Evolutionary conservation across 2,888 invertebrate species (phyloP), one percentile per base, ranked within the genome.

Genomic region (Drosophila siamana): DNA sequence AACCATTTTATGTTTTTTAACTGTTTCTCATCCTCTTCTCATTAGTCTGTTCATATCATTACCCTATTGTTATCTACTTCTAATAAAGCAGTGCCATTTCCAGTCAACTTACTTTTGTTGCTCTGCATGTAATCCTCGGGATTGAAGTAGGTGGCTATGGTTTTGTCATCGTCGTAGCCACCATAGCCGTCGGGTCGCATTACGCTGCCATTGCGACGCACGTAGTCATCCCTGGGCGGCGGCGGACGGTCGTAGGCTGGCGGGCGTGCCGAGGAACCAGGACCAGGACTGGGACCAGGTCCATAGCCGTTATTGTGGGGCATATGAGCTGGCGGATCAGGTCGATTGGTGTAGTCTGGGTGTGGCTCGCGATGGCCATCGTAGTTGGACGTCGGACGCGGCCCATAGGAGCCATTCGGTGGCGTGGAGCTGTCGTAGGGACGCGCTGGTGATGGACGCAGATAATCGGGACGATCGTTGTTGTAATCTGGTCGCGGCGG

Each of bases 111-210:
- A 92, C 92, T 88, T 74, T 90, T 91, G 60, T 85, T 76, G 59
- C 82, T 90, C 9, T 87, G 78, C 64, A 87, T 76, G 4, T 92
- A 92, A 41, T 92, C 92, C 36, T 91, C 91, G 1, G 92, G 92
- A 89, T 92, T 92, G 54, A 92, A 92, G 63, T 89, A 92, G 0
- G 92, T 92, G 33, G 91, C 88, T 46, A 92, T 92, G 6, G 89
- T 88, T 64, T 92, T 91, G 50, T 92, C 92, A 43, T 90, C 90
- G 40, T 88, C 86, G 59, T 90, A 89, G 50, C 82, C 86, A 33
- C 72, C 74, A 55, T 89, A 87, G 3, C 84, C 82, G 67, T 88
- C 83, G 9, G 78, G 82, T 19, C 70, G 74, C 67, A 68, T 71
- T 11, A 55, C 76, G 22, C 85, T 87, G 22, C 77, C 82, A 66